Percentiles rank a stretch among this genome's conserved stretches.
Evolutionary conservation across 2,888 invertebrate species (phyloP).

Genomic region (Cheilosia pagana): DNA sequence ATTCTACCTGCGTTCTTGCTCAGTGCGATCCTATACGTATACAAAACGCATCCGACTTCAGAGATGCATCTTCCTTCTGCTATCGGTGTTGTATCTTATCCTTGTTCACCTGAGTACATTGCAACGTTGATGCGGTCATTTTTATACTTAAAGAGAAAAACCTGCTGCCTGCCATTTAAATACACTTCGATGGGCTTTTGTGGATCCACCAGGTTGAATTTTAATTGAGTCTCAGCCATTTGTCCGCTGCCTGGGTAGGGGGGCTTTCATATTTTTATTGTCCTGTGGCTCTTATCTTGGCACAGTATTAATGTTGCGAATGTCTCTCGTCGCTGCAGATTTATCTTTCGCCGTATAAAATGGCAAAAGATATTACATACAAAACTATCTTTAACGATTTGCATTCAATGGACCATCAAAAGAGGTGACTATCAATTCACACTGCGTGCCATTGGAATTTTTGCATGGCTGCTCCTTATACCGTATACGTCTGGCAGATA

Average conservation of each 20-base stretch:
- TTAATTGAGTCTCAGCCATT: conserved; percentile 52
- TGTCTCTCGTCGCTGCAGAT: conserved; percentile 43
- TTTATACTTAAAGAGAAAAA: conserved; percentile 23
- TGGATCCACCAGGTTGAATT: conserved; percentile 30
- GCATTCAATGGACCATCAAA: conserved; percentile 59
- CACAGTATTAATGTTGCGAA: conserved; percentile 35
- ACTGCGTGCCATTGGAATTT: conserved; percentile 41
- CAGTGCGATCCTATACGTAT: neutral
- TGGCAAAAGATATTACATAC: conserved; percentile 21
- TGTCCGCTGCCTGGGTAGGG: conserved; percentile 17
- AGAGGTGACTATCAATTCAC: conserved; percentile 55
- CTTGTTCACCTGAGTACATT: conserved; percentile 17
- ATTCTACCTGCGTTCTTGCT: conserved; percentile 21
- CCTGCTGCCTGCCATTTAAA: conserved; percentile 33
- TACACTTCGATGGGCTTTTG: conserved; percentile 36
- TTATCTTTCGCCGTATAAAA: conserved; percentile 34
- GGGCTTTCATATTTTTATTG: conserved; percentile 26
- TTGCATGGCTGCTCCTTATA: neutral
- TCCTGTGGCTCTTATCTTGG: neutral
- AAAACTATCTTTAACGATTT: conserved; percentile 46
- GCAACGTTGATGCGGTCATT: conserved; percentile 25
- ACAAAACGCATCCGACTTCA: neutral
- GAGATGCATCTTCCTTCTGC: conserved; percentile 30
- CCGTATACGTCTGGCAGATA: neutral
- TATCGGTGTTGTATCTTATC: conserved; percentile 23